Conservation (phyloP, 2,797 vertebrate species). For the Pelobates cultripes region DNA sequence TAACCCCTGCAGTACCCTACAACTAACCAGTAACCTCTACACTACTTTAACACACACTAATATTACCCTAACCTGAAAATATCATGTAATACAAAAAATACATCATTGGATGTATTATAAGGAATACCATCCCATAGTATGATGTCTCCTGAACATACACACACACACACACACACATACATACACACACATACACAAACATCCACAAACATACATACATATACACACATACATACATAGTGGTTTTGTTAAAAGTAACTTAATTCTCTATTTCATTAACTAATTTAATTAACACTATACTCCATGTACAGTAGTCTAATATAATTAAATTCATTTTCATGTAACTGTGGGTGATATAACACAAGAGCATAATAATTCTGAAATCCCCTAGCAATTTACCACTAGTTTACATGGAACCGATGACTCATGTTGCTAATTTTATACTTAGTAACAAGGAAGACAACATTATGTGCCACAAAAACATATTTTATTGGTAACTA, state of each 20-base stretch:
- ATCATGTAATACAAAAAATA: no score
- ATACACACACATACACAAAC: no score
- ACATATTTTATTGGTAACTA: constrained; percentile 50
- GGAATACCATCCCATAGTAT: no score
- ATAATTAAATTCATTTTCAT: constrained; percentile 25
- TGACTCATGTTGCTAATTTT: constrained; percentile 54
- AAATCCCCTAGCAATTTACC: constrained; percentile 42
- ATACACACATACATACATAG: no score
- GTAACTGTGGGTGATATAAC: constrained; percentile 35
- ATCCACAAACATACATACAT: no score
- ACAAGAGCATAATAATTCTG: constrained; percentile 43
- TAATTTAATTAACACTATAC: constrained; percentile 3
- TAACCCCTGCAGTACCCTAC: no score
- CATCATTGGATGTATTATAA: no score
- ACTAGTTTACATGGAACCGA: constrained; percentile 46
- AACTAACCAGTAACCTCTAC: no score
- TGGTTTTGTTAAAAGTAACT: neutral
- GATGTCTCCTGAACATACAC: no score
- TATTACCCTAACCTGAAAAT: no score
- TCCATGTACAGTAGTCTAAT: constrained; percentile 7
- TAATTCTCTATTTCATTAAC: constrained; percentile 1
- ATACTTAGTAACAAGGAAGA: constrained; percentile 49
- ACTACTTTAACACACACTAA: no score
- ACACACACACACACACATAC: no score
- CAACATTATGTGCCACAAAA: constrained; percentile 42